Evolutionary conservation across 2,888 invertebrate species (phyloP).

Genomic region (Cosmorhoe ocellata): DNA sequence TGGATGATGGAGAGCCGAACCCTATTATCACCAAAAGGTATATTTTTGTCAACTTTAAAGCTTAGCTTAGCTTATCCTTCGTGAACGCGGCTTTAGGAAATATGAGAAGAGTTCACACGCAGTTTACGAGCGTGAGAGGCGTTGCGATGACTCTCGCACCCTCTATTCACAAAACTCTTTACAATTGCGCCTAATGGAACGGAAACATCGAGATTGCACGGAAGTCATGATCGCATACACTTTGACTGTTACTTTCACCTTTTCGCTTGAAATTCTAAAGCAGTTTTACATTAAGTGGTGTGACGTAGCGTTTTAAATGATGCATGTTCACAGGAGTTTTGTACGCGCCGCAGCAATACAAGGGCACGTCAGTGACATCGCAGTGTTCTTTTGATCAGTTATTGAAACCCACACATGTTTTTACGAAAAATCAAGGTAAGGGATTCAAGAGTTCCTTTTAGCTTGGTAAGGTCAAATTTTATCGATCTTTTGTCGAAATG

Average conservation of each 20-base stretch:
- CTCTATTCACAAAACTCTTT: slow-evolving; percentile 42
- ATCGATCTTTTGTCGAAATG: too few species aligned
- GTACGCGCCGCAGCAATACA: slow-evolving; percentile 1
- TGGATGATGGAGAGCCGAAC: too few species aligned
- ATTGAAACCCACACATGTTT: slow-evolving; percentile 5
- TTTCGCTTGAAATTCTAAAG: slow-evolving; percentile 10
- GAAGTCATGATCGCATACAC: slow-evolving; percentile 32
- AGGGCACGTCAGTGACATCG: slow-evolving; percentile 28
- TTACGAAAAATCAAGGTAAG: slow-evolving; percentile 4
- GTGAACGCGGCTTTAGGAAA: slow-evolving; percentile 21
- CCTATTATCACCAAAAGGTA: too few species aligned
- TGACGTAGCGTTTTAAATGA: not conserved
- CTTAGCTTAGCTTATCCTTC: not conserved
- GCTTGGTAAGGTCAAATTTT: too few species aligned
- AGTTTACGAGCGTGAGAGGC: slow-evolving; percentile 28
- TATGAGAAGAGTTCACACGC: slow-evolving; percentile 19
- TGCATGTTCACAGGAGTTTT: not conserved
- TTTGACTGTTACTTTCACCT: slow-evolving; percentile 22
- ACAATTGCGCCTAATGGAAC: slow-evolving; percentile 52
- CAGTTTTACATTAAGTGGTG: not conserved
- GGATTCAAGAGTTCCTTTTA: too few species aligned
- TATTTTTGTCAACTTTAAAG: too few species aligned
- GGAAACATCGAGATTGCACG: slow-evolving; percentile 48
- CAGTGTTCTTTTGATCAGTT: slow-evolving; percentile 22
- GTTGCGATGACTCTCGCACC: slow-evolving; percentile 36